Evolutionary conservation across 2,888 invertebrate genomes (phyloP).

Genomic region (Melinaea menophilus): DNA sequence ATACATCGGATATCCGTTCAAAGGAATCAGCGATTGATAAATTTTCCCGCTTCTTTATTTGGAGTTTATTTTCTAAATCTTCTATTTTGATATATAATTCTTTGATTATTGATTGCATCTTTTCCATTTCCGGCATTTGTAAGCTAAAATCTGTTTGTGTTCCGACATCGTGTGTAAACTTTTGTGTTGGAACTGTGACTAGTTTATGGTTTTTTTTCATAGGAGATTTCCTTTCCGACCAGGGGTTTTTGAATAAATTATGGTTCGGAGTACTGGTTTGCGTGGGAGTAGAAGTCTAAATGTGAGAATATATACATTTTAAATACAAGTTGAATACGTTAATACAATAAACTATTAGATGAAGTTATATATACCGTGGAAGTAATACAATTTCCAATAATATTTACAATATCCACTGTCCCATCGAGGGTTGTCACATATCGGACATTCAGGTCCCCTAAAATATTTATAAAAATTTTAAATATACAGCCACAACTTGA

Average conservation of each 20-base stretch:
- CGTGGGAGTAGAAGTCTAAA: too few relatives aligned
- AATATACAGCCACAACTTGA: too few relatives aligned
- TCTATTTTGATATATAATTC: conserved; percentile 39
- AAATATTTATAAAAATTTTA: too few relatives aligned
- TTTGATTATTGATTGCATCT: conserved; percentile 42
- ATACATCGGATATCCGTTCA: conserved; percentile 1
- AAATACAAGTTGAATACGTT: too few relatives aligned
- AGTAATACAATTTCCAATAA: too few relatives aligned
- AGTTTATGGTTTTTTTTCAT: conserved; percentile 21
- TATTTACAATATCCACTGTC: too few relatives aligned
- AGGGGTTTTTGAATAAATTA: conserved; percentile 1
- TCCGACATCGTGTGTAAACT: conserved; percentile 35
- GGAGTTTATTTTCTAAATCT: conserved; percentile 39
- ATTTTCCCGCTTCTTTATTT: conserved; percentile 25
- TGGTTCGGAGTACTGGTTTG: conserved; percentile 18
- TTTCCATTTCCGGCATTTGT: conserved; percentile 37
- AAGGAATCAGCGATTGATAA: conserved; percentile 7
- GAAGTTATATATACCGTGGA: neutral
- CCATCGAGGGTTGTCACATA: too few relatives aligned
- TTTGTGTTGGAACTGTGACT: neutral
- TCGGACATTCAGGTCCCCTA: too few relatives aligned
- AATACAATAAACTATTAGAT: too few relatives aligned
- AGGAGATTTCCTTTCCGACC: conserved; percentile 5
- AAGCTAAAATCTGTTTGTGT: conserved; percentile 44
- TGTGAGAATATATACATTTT: too few relatives aligned